Base-by-base conservation (phyloP, 2,797 vertebrate species). In the Ctenopoma kingsleyae region DNA sequence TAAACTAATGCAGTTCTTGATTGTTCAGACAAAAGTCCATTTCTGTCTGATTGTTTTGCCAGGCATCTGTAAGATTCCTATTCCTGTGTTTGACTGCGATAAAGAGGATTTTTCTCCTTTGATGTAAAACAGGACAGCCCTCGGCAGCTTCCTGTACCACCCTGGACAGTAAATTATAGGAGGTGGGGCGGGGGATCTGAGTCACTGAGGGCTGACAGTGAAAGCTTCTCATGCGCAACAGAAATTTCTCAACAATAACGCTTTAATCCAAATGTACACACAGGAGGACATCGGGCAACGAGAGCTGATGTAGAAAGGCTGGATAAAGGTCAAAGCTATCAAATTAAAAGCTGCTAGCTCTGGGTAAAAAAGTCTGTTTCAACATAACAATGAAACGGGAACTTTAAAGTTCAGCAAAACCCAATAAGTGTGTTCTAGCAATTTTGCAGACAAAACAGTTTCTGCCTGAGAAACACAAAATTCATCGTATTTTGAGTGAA, bases 91-190 rank as follows among this genome's bases (percentile, higher is more conserved):
- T 8, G 10, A 59, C 58, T 35, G 11, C 48, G 74, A 84, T 64
- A 49, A 80, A 74, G 40, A 74, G 38, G 43, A 40, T 41, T 60
- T 71, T 72, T 63, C 30, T 30, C 3, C 40, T 63, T 52, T 75
- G 82, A 83, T 25, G 23, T 76, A 44, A 71, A 83, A 71, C 81
- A 67, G 74, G 77, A 61, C n/a, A 44, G 57, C 20, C 9, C 0
- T 3, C 32, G 41, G 56, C 52, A 50, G 63, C 69, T 88, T 88
- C 88, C 82, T 86, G 86, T 65, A 82, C 88, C 87, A 87, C 83
- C 83, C 85, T 69, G 66, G 51, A 19, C 49, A 30, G 73, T 68
- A 78, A 81, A 84, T 84, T 40, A 72, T 20, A 71, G 67, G 73
- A 63, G 48, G n/a, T 5, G 51, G 35, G 30, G 17, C 59, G 66